phyloP scores from a whole-genome alignment of 1,140 invertebrate genomes.

The Heliothis virescens region DNA sequence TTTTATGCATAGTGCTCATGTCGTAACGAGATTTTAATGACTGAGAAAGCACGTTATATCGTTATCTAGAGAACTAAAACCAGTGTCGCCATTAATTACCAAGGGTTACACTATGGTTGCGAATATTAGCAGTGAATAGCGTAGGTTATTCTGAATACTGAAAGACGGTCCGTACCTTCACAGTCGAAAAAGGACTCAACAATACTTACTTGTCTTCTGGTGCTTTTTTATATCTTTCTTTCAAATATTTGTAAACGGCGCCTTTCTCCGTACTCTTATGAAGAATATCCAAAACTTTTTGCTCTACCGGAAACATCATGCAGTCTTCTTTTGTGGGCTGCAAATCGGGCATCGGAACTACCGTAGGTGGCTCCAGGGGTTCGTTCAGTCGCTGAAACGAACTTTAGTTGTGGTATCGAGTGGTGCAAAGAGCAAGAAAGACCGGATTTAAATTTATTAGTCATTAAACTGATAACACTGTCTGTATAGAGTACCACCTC shows the following conservation, averaged over 20 bases:
- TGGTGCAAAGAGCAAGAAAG: no score
- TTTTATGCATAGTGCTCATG: no score
- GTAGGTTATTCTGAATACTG: no score
- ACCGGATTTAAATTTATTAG: no score
- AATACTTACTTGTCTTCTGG: slow-evolving; percentile 77
- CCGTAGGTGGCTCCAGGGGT: slow-evolving; percentile 55
- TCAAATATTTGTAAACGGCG: slow-evolving; percentile 70
- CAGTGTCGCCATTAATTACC: no score
- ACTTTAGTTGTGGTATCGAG: not conserved
- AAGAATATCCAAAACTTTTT: slow-evolving; percentile 69
- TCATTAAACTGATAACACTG: no score
- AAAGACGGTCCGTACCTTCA: no score
- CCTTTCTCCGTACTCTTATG: slow-evolving; percentile 75
- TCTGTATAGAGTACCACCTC: no score
- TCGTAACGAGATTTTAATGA: no score
- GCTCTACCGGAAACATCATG: slow-evolving; percentile 78
- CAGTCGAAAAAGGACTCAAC: not conserved
- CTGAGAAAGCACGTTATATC: slow-evolving; percentile 1
- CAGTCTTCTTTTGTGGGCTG: slow-evolving; percentile 60
- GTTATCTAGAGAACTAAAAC: no score
- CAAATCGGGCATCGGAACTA: slow-evolving; percentile 58
- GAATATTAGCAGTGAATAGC: no score
- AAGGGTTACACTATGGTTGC: no score
- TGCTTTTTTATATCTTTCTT: slow-evolving; percentile 74
- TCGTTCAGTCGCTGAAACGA: slow-evolving; percentile 66